Conservation (phyloP, 2,113 vertebrate genomes). For the Oncorhynchus mykiss region DNA sequence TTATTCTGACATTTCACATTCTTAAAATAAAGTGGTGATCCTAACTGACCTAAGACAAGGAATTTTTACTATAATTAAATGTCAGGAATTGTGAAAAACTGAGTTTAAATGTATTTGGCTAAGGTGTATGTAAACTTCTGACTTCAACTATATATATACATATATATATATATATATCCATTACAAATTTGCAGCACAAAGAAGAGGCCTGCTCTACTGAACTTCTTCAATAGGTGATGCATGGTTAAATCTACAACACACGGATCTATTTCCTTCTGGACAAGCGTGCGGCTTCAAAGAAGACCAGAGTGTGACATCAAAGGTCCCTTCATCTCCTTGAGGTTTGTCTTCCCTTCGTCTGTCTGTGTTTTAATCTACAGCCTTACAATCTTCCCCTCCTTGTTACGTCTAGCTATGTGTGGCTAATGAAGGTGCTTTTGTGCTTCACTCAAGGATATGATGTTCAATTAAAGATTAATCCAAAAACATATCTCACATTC, state of each 20-base stretch:
- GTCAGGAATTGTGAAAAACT: too few relatives aligned
- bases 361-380: slow-evolving; percentile 52
- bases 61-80: too few relatives aligned
- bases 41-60: too few relatives aligned
- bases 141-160: too few relatives aligned
- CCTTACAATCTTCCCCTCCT: slow-evolving; percentile 37
- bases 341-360: slow-evolving; percentile 42
- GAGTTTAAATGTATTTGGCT: too few relatives aligned
- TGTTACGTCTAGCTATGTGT: slow-evolving; percentile 7
- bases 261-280: slow-evolving; percentile 44
- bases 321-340: slow-evolving; percentile 55
- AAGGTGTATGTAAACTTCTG: too few relatives aligned
- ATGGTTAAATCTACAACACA: slow-evolving; percentile 39
- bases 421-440: slow-evolving; percentile 46
- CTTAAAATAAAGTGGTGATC: too few relatives aligned
- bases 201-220: neutral
- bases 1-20: too few relatives aligned
- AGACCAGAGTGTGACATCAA: slow-evolving; percentile 60
- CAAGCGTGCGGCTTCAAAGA: slow-evolving; percentile 60
- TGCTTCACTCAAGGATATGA: slow-evolving; percentile 40
- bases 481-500: slow-evolving; percentile 26
- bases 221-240: slow-evolving; percentile 45
- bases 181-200: too few relatives aligned
- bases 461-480: slow-evolving; percentile 53
- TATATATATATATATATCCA: too few relatives aligned